phyloP scores from a whole-genome alignment of 2,113 vertebrate species.

The Cricetomys ansorgei region DNA sequence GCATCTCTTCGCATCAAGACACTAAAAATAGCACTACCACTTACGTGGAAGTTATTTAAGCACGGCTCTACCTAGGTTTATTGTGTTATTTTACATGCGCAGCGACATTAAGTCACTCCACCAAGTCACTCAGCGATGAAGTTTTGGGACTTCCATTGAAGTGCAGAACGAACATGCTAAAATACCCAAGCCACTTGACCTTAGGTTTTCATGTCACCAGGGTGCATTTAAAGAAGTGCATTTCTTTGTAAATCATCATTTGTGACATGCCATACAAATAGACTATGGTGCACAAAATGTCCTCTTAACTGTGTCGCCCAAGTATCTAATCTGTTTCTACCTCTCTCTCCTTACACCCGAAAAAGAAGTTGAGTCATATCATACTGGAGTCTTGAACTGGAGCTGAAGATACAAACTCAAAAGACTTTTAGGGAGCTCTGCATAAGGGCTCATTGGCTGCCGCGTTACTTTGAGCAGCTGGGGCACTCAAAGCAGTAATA shows the following conservation, averaged over 20 bases:
- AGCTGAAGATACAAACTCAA: background rate
- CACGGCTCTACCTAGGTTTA: background rate
- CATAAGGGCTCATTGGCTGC: background rate
- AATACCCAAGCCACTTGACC: no score
- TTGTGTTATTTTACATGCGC: background rate
- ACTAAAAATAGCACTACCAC: slow-evolving; percentile 23
- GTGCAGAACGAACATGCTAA: no score
- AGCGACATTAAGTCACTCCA: background rate
- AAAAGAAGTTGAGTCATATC: background rate
- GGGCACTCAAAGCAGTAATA: background rate
- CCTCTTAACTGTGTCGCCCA: background rate
- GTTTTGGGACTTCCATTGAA: background rate
- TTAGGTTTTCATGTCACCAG: background rate
- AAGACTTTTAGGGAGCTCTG: background rate
- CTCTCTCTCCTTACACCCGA: background rate
- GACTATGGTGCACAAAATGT: background rate
- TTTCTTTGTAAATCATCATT: background rate
- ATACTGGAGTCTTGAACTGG: background rate
- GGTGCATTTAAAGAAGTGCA: background rate
- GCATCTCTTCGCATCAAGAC: background rate
- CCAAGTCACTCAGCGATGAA: background rate
- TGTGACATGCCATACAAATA: background rate
- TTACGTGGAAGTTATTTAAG: background rate
- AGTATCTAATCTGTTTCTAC: background rate
- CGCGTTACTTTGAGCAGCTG: background rate